Percentiles rank a stretch among this genome's conserved stretches.
Evolutionary conservation across 2,888 invertebrate genomes (phyloP).

Genomic region (Perdita meconis): DNA sequence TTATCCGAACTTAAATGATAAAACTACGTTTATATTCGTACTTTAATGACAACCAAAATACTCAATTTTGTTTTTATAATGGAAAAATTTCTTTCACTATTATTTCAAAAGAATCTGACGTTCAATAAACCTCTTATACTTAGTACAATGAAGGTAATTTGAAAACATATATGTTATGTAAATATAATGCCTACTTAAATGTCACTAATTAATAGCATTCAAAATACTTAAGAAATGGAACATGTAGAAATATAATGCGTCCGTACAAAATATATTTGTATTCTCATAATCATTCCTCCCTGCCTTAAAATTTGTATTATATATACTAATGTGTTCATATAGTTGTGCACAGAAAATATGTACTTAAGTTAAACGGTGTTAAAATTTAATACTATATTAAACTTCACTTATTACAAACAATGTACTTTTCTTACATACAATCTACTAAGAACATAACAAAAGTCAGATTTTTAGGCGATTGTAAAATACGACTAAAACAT

Average conservation of each 20-base stretch:
- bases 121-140: too few species aligned
- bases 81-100: not conserved
- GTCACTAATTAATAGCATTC: not conserved
- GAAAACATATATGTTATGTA: not conserved
- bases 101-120: too few species aligned
- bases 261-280: conserved; percentile 31
- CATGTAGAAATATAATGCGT: conserved; percentile 17
- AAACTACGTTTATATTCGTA: not conserved
- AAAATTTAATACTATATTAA: conserved; percentile 50
- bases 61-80: not conserved
- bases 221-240: conserved; percentile 22
- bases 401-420: conserved; percentile 39
- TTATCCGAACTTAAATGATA: not conserved
- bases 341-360: conserved; percentile 34
- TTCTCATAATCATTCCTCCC: conserved; percentile 24
- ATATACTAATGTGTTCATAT: conserved; percentile 30
- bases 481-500: conserved; percentile 29
- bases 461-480: conserved; percentile 15
- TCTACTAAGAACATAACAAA: conserved; percentile 32
- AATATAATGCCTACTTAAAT: not conserved
- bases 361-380: conserved; percentile 59
- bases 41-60: not conserved
- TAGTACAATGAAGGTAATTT: too few species aligned
- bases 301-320: conserved; percentile 5
- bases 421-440: conserved; percentile 40